Conservation (phyloP, 1,140 invertebrate genomes). For the Temnothorax nylanderi region DNA sequence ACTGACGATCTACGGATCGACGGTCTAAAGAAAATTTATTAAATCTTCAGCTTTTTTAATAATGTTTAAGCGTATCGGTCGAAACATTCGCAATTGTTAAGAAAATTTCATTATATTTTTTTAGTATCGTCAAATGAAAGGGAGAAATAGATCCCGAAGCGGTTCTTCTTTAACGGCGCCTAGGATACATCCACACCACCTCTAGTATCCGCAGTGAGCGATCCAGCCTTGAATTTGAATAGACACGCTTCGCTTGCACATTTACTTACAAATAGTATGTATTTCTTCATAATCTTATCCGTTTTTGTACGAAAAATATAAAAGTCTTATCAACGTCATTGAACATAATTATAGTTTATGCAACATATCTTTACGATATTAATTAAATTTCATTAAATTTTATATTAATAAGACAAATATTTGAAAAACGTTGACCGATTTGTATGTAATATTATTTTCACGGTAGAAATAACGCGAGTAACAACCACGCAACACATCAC, state of each 20-base stretch:
- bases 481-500: constrained; percentile 82
- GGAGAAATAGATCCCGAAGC: constrained; percentile 84
- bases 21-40: background rate
- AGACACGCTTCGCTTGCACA: constrained; percentile 89
- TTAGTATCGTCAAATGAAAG: constrained; percentile 83
- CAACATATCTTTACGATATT: background rate
- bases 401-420: constrained; percentile 5
- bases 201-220: constrained; percentile 86
- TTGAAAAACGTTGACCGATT: background rate
- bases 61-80: background rate
- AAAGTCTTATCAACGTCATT: background rate
- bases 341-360: background rate
- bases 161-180: constrained; percentile 82
- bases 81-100: constrained; percentile 23
- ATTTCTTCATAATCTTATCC: background rate
- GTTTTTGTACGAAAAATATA: background rate
- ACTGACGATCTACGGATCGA: background rate
- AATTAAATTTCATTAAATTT: no score
- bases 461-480: constrained; percentile 70
- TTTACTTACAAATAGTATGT: constrained; percentile 87
- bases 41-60: background rate
- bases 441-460: background rate
- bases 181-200: constrained; percentile 84
- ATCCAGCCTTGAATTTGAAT: constrained; percentile 85
- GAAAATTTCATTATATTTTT: constrained; percentile 26